phyloP scores from a whole-genome alignment of 2,113 vertebrate genomes.

The Sitta europaea region DNA sequence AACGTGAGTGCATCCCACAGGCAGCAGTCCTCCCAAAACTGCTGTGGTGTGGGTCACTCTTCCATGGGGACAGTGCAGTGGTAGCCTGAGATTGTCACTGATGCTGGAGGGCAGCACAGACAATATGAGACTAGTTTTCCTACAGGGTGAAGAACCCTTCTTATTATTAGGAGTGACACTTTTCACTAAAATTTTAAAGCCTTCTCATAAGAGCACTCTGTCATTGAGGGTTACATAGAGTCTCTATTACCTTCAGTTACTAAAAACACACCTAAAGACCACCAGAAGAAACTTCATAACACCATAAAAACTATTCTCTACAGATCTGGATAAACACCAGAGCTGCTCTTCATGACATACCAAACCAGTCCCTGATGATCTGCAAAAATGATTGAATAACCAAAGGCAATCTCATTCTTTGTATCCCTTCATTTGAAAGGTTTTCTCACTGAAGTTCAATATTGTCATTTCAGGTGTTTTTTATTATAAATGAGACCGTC shows the following conservation, averaged over 20 bases:
- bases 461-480: neutral
- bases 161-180: neutral
- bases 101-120: neutral
- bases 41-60: neutral
- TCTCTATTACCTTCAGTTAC: neutral
- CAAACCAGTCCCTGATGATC: neutral
- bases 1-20: accelerated
- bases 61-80: accelerated
- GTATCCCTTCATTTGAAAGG: neutral
- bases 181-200: neutral
- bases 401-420: neutral
- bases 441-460: neutral
- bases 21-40: neutral
- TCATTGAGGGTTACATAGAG: neutral
- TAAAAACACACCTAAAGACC: neutral
- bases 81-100: neutral
- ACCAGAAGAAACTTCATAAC: neutral
- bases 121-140: neutral
- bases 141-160: neutral
- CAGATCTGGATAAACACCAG: neutral
- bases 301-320: neutral
- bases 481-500: neutral
- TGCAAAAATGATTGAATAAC: neutral
- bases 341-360: neutral
- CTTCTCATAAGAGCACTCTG: neutral